These are phyloP conservation scores for Fundulus diaphanus DNA, from an alignment of 2,797 vertebrate species.

Conservation along the genomic window DNA sequence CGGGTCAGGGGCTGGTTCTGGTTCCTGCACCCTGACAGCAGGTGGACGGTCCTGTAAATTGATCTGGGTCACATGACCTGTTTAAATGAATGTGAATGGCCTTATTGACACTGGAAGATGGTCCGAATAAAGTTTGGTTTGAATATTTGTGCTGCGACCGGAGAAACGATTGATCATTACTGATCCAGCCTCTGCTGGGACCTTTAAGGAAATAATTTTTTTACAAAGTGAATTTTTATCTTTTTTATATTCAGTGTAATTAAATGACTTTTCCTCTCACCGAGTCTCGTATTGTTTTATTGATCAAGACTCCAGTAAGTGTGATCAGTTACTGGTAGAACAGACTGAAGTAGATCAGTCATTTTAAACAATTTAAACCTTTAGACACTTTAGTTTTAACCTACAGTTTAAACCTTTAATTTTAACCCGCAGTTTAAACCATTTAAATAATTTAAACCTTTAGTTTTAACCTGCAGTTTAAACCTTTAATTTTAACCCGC, in stretches of 20 bases:
- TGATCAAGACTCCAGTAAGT: background rate
- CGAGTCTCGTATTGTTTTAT: background rate
- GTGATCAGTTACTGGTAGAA: background rate
- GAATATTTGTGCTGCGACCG: conserved; percentile 1
- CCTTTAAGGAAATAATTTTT: conserved; percentile 25
- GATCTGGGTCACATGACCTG: conserved; percentile 23
- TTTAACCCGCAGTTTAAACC: background rate
- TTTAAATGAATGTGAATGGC: conserved; percentile 6
- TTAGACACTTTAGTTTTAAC: too few relatives aligned
- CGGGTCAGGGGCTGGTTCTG: background rate
- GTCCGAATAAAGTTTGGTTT: conserved; percentile 26
- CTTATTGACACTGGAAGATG: conserved; percentile 48
- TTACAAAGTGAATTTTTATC: conserved; percentile 36
- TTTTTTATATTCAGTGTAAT: conserved; percentile 48
- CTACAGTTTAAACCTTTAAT: too few relatives aligned
- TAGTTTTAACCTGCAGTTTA: too few relatives aligned
- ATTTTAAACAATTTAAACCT: too few relatives aligned
- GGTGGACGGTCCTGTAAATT: too few relatives aligned
- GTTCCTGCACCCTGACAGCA: too few relatives aligned
- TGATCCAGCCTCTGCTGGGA: background rate
- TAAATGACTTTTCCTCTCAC: conserved; percentile 24
- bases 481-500: background rate
- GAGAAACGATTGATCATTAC: background rate
- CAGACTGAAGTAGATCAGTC: too few relatives aligned
- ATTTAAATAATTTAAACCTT: too few relatives aligned